Base-by-base conservation (phyloP, 30 jellyfish, hydroid and myxozoan species). In the Mastigias papua region DNA sequence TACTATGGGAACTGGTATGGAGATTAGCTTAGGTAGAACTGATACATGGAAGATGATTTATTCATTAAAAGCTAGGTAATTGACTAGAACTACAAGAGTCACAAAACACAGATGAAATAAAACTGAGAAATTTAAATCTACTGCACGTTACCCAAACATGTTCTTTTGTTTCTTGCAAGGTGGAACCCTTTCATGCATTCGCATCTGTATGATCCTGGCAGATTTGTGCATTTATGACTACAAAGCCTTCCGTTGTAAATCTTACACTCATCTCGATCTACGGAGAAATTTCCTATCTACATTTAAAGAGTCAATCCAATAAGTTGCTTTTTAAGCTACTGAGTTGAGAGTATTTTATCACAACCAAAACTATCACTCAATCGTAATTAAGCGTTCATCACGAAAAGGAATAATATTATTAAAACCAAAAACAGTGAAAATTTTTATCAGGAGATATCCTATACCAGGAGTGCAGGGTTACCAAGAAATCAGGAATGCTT, bases 201-300 rank as follows among this genome's bases (percentile, higher is more conserved):
- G 46, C 97, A 89, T 73, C 90, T 60, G 86, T 57, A 89, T 23
- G 91, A 57, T 17, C 97, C 97, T 26, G 93, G 93, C 90, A 89
- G 76, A 81, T 89, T 89, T 8, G 83, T 73, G 63, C 97, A 89
- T 19, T 50, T 48, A 16, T 89, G 93, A 48, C 58, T 60, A 77
- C 97, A 89, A 17, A 89, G 80, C 32, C 90, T 70, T 46, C 86
- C 86, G 50, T 85, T 75, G 74, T 88, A 88, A 15, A 88, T 23
- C 64, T 50, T 58, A 63, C 97, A 88, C 54, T 88, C 97, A 79
- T 88, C 91, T 25, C 89, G 97, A 88, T 88, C 97, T 88, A 25
- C 25, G 28, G n/a, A 34, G 48, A 80, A 62, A 25, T 6, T 51
- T 19, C 67, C 6, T n/a, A n/a, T n/a, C n/a, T n/a, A n/a, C n/a